Conservation (phyloP, 2,113 vertebrate genomes). For the Nematolebias whitei region DNA sequence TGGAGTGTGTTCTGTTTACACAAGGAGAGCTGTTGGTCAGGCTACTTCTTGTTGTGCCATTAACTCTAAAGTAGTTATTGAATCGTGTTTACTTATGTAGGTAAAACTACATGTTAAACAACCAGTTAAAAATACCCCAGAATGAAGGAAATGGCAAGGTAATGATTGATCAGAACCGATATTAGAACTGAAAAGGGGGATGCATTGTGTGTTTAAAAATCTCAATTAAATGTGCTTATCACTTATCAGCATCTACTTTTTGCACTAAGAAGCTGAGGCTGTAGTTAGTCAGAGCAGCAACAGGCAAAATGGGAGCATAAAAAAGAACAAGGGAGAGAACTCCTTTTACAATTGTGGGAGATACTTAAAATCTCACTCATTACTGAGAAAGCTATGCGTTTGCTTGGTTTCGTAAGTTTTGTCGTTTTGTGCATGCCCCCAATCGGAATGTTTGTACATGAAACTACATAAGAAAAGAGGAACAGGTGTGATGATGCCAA, state of each 20-base stretch:
- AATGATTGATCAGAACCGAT: not conserved
- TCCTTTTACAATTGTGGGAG: conserved; percentile 49
- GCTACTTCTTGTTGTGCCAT: no score
- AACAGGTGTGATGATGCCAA: conserved; percentile 74
- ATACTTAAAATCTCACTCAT: conserved; percentile 36
- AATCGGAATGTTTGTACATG: conserved; percentile 37
- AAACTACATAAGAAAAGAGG: conserved; percentile 45
- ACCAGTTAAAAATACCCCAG: no score
- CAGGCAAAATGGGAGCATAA: conserved; percentile 23
- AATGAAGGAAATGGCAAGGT: no score
- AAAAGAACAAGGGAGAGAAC: conserved; percentile 33
- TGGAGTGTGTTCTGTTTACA: no score
- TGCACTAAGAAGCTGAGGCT: conserved; percentile 25
- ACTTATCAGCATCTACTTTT: conserved; percentile 57
- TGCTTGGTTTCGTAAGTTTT: conserved; percentile 59
- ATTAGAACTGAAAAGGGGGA: not conserved
- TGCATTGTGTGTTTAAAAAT: not conserved
- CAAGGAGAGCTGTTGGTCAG: no score
- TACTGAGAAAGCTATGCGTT: conserved; percentile 58
- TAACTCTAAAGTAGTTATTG: no score
- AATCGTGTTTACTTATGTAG: no score
- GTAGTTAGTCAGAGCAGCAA: not conserved
- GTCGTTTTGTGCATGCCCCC: conserved; percentile 12
- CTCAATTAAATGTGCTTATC: conserved; percentile 25
- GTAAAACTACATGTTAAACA: no score